Evolutionary conservation across 2,888 invertebrate genomes (phyloP).

Genomic region (Sphaerophoria taeniata): DNA sequence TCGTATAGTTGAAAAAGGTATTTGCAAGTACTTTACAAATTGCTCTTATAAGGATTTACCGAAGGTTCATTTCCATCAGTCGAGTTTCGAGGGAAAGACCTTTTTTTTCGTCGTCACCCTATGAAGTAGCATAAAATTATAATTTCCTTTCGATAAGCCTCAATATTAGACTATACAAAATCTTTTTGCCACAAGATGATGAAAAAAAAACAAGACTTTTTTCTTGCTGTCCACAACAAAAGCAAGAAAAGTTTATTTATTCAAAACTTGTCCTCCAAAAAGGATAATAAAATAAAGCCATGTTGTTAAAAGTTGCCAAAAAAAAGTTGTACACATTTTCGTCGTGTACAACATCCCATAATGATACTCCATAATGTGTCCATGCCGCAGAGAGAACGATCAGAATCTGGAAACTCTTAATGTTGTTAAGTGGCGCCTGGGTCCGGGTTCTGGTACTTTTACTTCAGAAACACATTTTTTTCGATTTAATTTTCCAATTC

Average conservation of each 20-base stretch:
- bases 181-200: conserved; percentile 45
- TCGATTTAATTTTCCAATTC: no score
- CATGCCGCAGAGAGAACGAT: no score
- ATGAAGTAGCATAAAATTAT: conserved; percentile 63
- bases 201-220: conserved; percentile 38
- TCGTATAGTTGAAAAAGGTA: conserved; percentile 62
- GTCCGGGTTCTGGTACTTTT: not conserved
- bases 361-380: no score
- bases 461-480: not conserved
- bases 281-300: conserved; percentile 71
- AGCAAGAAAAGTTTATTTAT: conserved; percentile 54
- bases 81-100: conserved; percentile 49
- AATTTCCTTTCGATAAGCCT: conserved; percentile 70
- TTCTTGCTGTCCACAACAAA: not conserved
- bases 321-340: not conserved
- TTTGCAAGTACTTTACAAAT: conserved; percentile 74
- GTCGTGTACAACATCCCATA: not conserved
- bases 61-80: conserved; percentile 61
- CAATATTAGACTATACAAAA: conserved; percentile 50
- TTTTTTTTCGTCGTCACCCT: conserved; percentile 67
- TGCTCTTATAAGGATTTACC: conserved; percentile 70
- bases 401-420: not conserved
- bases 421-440: conserved; percentile 16
- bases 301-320: conserved; percentile 56
- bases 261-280: conserved; percentile 67